Conservation (phyloP, 2,797 vertebrate species). For the Spheniscus humboldti region DNA sequence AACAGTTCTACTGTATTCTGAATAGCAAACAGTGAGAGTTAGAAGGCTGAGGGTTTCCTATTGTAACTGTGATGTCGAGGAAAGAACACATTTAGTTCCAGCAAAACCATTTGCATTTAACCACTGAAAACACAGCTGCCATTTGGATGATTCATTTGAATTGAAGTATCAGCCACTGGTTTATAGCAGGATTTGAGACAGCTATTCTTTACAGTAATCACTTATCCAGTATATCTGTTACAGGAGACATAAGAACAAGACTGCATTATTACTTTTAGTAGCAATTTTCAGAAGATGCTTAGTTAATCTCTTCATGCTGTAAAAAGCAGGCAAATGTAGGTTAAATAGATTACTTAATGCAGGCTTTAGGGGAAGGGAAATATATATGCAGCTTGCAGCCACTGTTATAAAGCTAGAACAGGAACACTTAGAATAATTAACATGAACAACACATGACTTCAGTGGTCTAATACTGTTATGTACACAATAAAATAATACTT, state of each 20-base stretch:
- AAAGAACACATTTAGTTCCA: neutral
- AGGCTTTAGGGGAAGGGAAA: neutral
- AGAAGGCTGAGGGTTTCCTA: conserved; percentile 4
- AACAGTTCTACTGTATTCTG: conserved; percentile 56
- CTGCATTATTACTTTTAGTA: neutral
- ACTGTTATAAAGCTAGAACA: conserved; percentile 1
- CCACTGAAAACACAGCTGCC: neutral
- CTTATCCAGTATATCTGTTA: neutral
- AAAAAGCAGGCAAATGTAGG: conserved; percentile 25
- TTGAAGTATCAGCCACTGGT: neutral
- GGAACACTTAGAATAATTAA: conserved; percentile 33
- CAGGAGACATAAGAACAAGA: neutral
- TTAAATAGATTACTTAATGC: neutral
- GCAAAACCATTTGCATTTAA: neutral
- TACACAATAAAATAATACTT: conserved; percentile 83
- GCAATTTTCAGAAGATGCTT: neutral
- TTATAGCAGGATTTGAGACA: neutral
- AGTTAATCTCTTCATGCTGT: conserved; percentile 26
- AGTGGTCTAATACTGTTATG: conserved; percentile 83
- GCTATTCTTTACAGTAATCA: neutral
- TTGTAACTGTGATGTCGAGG: neutral
- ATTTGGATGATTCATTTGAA: neutral
- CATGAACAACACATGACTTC: conserved; percentile 38
- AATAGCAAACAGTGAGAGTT: conserved; percentile 4
- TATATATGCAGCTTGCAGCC: neutral